Evolutionary conservation across 2,797 vertebrate genomes (phyloP).

Genomic region (Melanogrammus aeglefinus): DNA sequence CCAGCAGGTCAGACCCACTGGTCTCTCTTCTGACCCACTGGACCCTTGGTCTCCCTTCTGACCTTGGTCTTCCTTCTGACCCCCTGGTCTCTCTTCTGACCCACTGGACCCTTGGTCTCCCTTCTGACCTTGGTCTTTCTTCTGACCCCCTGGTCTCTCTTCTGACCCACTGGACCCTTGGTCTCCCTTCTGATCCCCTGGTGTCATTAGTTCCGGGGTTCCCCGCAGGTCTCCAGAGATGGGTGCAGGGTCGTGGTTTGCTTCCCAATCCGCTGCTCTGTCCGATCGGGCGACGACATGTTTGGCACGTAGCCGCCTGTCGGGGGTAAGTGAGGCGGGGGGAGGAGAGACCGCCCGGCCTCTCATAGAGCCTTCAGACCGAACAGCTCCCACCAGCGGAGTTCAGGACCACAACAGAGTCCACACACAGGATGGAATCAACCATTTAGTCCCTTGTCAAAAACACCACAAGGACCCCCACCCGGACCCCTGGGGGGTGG

Average conservation of each 20-base stretch:
- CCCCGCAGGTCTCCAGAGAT: conserved; percentile 34
- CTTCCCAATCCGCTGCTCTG: conserved; percentile 70
- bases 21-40: too few relatives aligned
- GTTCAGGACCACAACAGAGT: conserved; percentile 23
- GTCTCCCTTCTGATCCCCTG: not conserved
- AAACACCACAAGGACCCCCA: too few relatives aligned
- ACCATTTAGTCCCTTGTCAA: not conserved
- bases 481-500: not conserved
- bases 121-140: too few relatives aligned
- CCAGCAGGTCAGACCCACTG: too few relatives aligned
- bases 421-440: not conserved
- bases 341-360: conserved; percentile 13
- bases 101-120: too few relatives aligned
- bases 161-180: too few relatives aligned
- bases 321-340: conserved; percentile 49
- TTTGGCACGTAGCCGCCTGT: conserved; percentile 64
- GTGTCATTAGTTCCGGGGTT: not conserved
- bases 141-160: too few relatives aligned
- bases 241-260: conserved; percentile 60
- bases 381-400: not conserved
- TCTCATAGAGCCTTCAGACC: conserved; percentile 43
- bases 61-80: too few relatives aligned
- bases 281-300: conserved; percentile 62
- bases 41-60: too few relatives aligned
- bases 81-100: too few relatives aligned